phyloP scores from a whole-genome alignment of 2,797 vertebrate species.

The Pachyuromys duprasi region DNA sequence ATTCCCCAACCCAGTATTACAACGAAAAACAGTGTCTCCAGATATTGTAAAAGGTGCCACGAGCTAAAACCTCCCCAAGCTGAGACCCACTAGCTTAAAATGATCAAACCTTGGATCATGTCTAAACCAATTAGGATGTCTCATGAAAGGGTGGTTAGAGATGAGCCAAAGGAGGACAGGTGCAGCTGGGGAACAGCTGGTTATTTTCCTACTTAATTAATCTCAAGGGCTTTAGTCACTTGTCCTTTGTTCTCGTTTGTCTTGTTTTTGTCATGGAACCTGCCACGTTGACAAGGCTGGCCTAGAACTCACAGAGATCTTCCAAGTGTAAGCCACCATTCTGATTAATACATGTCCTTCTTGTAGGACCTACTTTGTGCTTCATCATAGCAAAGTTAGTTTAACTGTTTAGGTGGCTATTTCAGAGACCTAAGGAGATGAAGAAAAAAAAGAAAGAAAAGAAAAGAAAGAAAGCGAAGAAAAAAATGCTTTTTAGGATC shows the following conservation, averaged over 20 bases:
- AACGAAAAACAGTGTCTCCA: constrained; percentile 29
- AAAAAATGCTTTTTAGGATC: background rate
- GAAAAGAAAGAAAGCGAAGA: background rate
- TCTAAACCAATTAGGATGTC: background rate
- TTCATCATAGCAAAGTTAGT: background rate
- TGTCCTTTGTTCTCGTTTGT: background rate
- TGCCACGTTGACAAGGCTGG: background rate
- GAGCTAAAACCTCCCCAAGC: background rate
- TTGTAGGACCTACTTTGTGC: background rate
- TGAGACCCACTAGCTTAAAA: background rate
- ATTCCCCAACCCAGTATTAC: background rate
- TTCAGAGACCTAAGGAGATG: background rate
- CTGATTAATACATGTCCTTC: background rate
- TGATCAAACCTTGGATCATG: background rate
- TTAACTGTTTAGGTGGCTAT: constrained; percentile 12
- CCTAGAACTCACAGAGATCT: background rate
- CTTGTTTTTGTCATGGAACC: background rate
- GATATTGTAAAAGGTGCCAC: background rate
- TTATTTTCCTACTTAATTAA: background rate
- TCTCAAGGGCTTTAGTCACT: background rate
- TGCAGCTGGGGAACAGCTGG: background rate
- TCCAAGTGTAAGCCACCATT: background rate
- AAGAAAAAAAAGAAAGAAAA: background rate
- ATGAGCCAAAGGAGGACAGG: background rate
- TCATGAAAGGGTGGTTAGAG: background rate